Evolutionary conservation across 2,797 vertebrate species (phyloP).

Genomic region (Rhadinocentrus ornatus): DNA sequence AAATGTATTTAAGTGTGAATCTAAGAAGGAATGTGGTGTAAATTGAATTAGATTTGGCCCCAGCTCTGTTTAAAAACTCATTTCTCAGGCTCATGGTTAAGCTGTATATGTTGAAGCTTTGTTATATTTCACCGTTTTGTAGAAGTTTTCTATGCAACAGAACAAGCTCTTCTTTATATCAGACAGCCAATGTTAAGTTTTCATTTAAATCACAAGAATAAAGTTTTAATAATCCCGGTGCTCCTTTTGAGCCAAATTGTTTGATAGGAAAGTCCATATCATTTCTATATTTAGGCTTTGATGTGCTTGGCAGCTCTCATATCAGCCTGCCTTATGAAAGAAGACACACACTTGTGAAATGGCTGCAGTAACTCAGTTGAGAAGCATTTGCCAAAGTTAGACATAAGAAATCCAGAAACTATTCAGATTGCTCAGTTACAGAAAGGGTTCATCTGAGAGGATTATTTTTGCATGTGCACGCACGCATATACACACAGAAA

Average conservation of each 20-base stretch:
- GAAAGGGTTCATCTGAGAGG: constrained; percentile 21
- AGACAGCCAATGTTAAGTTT: constrained; percentile 50
- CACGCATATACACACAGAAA: constrained; percentile 27
- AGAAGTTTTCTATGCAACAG: constrained; percentile 85
- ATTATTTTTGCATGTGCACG: constrained; percentile 43
- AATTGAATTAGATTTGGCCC: constrained; percentile 53
- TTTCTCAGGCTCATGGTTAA: constrained; percentile 79
- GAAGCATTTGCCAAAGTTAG: constrained; percentile 76
- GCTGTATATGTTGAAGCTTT: constrained; percentile 70
- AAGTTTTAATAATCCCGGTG: constrained; percentile 52
- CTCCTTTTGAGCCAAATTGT: constrained; percentile 73
- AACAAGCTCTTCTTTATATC: constrained; percentile 66
- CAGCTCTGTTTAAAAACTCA: constrained; percentile 51
- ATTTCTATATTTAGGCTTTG: constrained; percentile 22
- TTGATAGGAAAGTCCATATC: constrained; percentile 55
- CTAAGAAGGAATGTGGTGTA: constrained; percentile 29
- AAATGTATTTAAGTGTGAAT: constrained; percentile 63
- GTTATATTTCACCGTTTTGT: constrained; percentile 74
- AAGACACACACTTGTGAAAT: constrained; percentile 20
- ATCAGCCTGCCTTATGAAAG: constrained; percentile 48
- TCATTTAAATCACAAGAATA: constrained; percentile 41
- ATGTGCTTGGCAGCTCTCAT: constrained; percentile 41
- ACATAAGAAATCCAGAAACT: constrained; percentile 56
- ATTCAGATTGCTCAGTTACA: constrained; percentile 36
- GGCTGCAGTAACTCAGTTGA: constrained; percentile 45